Percentiles rank a stretch among this genome's conserved stretches.
Evolutionary conservation across 1,140 invertebrate genomes (phyloP).

Genomic region (Drosophila pseudoananassae): DNA sequence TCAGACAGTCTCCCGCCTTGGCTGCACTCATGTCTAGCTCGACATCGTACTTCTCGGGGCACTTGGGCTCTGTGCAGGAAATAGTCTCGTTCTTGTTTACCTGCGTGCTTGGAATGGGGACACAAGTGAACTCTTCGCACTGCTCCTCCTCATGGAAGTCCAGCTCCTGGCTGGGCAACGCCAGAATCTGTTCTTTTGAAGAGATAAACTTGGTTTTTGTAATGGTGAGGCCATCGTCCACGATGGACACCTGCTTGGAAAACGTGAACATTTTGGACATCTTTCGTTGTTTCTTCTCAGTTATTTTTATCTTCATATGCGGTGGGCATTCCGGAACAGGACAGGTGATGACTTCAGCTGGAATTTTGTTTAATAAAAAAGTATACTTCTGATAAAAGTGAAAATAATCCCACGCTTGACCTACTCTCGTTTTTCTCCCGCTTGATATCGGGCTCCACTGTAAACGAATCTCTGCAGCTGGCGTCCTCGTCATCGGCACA

Average conservation of each 20-base stretch:
- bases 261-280: conserved; percentile 83
- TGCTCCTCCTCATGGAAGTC: conserved; percentile 65
- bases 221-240: conserved; percentile 66
- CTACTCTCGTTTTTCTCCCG: conserved; percentile 63
- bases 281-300: conserved; percentile 72
- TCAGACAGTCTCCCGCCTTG: conserved; percentile 83
- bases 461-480: conserved; percentile 86
- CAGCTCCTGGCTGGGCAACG: conserved; percentile 61
- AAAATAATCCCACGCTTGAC: conserved; percentile 6
- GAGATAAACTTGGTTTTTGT: conserved; percentile 76
- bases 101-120: conserved; percentile 66
- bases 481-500: conserved; percentile 92
- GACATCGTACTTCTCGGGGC: conserved; percentile 86
- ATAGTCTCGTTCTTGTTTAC: conserved; percentile 67
- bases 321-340: conserved; percentile 86
- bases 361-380: neutral
- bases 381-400: neutral
- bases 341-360: conserved; percentile 78
- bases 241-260: conserved; percentile 69
- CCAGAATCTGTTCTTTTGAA: conserved; percentile 62
- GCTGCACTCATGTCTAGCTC: conserved; percentile 81
- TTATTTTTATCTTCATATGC: conserved; percentile 85
- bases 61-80: conserved; percentile 85
- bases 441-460: conserved; percentile 45
- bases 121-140: conserved; percentile 80